These are phyloP conservation scores for Helicoverpa assulta DNA, from an alignment of 2,888 invertebrate genomes.

Conservation along the genomic window DNA sequence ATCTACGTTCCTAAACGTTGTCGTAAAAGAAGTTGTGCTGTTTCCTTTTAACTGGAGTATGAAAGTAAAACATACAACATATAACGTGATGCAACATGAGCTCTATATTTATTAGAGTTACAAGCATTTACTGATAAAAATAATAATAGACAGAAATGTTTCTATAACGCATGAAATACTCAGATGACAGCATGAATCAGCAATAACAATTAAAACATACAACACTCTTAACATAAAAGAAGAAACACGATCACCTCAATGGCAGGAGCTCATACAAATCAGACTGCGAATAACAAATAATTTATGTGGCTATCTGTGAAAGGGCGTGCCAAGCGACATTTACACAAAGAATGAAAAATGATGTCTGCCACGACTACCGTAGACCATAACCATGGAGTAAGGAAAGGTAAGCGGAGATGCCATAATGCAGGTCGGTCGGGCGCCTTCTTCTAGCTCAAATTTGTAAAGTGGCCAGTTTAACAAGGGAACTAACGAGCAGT, in stretches of 20 bases:
- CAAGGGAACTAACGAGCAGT: too few relatives aligned
- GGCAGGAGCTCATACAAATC: conserved; percentile 59
- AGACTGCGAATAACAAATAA: conserved; percentile 72
- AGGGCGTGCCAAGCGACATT: conserved; percentile 73
- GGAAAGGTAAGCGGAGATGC: too few relatives aligned
- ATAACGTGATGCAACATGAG: neutral
- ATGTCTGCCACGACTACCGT: conserved; percentile 60
- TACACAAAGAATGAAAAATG: conserved; percentile 83
- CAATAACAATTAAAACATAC: neutral
- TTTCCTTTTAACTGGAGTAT: neutral
- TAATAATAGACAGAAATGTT: too few relatives aligned
- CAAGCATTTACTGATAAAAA: neutral
- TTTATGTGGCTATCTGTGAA: conserved; percentile 69
- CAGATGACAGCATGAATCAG: neutral
- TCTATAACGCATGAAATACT: too few relatives aligned
- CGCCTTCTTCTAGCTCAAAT: too few relatives aligned
- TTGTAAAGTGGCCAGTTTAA: too few relatives aligned
- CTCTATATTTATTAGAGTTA: neutral
- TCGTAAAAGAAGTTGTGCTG: too few relatives aligned
- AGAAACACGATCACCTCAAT: conserved; percentile 51
- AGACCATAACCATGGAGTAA: conserved; percentile 6
- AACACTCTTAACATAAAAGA: conserved; percentile 30
- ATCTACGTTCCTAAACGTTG: too few relatives aligned
- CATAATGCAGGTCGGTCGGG: too few relatives aligned
- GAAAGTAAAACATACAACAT: neutral